A percentile compares a stretch with the other conserved stretches of the same genome.
These are phyloP conservation scores for Cryptocephalus moraei DNA, from an alignment of 2,888 invertebrate genomes.

Conservation along the genomic window DNA sequence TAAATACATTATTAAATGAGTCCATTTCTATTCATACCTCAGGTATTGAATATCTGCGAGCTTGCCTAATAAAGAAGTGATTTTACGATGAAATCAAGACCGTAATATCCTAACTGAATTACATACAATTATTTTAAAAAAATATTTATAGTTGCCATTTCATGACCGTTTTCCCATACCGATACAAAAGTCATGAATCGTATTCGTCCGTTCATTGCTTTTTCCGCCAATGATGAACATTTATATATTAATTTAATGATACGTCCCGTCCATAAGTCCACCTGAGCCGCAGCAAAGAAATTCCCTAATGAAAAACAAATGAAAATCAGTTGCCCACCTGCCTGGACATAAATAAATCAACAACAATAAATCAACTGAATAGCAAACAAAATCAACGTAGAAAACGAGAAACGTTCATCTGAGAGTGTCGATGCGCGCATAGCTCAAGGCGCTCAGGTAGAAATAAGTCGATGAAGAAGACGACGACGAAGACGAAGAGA, in stretches of 20 bases:
- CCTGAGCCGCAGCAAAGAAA: not conserved
- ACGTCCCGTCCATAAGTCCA: not conserved
- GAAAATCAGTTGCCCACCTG: slow-evolving; percentile 19
- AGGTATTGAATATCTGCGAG: too few species aligned
- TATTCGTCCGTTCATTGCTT: not conserved
- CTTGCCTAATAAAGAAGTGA: too few species aligned
- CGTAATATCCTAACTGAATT: too few species aligned
- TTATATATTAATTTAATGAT: not conserved
- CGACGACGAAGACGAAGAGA: too few species aligned
- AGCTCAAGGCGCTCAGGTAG: slow-evolving; percentile 2
- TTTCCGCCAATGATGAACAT: not conserved
- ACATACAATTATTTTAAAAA: too few species aligned
- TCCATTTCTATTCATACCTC: too few species aligned
- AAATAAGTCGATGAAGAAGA: not conserved
- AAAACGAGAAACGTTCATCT: slow-evolving; percentile 17
- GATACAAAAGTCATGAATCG: too few species aligned
- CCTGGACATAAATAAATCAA: slow-evolving; percentile 21
- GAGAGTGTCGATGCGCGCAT: slow-evolving; percentile 11
- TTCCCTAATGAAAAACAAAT: slow-evolving; percentile 14
- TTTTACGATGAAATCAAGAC: too few species aligned
- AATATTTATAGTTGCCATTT: too few species aligned
- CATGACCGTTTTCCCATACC: too few species aligned
- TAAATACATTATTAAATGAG: too few species aligned
- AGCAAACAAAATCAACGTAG: slow-evolving; percentile 21
- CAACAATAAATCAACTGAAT: slow-evolving; percentile 18